These are phyloP conservation scores for Choristoneura fumiferana DNA, from an alignment of 1,140 invertebrate species.

Conservation along the genomic window DNA sequence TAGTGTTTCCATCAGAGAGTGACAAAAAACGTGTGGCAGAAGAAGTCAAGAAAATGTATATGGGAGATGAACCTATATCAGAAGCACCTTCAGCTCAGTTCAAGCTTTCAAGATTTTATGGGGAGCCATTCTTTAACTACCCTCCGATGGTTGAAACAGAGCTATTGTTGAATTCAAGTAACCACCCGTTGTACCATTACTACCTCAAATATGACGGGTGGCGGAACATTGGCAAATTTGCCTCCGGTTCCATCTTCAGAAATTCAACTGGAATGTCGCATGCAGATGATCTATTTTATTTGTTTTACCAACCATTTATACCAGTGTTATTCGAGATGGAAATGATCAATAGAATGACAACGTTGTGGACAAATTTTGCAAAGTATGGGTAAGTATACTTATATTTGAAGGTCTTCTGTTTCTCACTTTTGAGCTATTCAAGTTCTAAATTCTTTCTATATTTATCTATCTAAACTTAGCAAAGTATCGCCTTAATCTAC, in stretches of 20 bases:
- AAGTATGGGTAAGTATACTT: slow-evolving; percentile 25
- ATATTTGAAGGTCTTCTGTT: not conserved
- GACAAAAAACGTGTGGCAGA: slow-evolving; percentile 31
- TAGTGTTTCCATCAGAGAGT: slow-evolving; percentile 36
- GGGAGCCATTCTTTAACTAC: slow-evolving; percentile 45
- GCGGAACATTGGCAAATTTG: slow-evolving; percentile 20
- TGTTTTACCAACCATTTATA: slow-evolving; percentile 22
- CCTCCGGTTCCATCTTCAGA: not conserved
- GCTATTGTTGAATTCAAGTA: slow-evolving; percentile 40
- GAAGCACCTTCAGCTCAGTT: slow-evolving; percentile 22
- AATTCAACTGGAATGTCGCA: slow-evolving; percentile 21
- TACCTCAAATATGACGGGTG: slow-evolving; percentile 14
- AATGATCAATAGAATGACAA: slow-evolving; percentile 25
- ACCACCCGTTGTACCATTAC: slow-evolving; percentile 24
- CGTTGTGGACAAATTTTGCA: slow-evolving; percentile 27
- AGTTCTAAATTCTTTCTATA: no score
- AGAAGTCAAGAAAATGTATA: slow-evolving; percentile 40
- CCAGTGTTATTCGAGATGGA: slow-evolving; percentile 14
- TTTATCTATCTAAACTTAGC: no score
- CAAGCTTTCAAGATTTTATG: slow-evolving; percentile 44
- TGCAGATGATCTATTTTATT: slow-evolving; percentile 29
- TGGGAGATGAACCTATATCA: slow-evolving; percentile 35
- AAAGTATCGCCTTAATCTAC: not conserved
- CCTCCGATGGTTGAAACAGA: slow-evolving; percentile 48
- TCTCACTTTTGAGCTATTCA: no score